Base-by-base conservation (phyloP, 2,888 invertebrate genomes). In the Nephrotoma flavescens region DNA sequence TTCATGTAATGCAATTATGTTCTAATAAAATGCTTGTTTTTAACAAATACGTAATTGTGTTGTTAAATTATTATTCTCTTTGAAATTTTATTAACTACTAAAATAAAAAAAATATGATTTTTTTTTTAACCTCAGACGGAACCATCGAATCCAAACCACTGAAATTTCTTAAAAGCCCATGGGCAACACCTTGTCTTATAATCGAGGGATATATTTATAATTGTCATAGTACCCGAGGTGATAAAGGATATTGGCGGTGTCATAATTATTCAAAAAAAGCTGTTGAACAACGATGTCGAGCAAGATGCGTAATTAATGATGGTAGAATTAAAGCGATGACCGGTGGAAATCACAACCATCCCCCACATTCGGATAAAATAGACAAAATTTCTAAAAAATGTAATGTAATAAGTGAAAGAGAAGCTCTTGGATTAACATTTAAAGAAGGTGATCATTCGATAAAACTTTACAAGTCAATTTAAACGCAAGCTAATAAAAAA, bases 211-310 rank as follows among this genome's bases (percentile, higher is more conserved):
- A 88, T 87, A 90, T 92, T 89, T 92, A 91, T 88, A 92, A 92
- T 88, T 90, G 92, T 42, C 92, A 92, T 88, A 92, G 92, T 87
- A 90, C 90, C n/a, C 91, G 91, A 87, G 91, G 90, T 87, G 90
- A 90, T 88, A 91, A 91, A 87, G 91, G 91, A 87, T 92, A 92
- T 87, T 92, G 92, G 92, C 90, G 92, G 11, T 92, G 92, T 83
- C 92, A 92, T 88, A 92, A 92, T 88, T 92, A 92, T 87, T 92
- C 92, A 3, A 92, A 92, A 87, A 91, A 90, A 87, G 88, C 89
- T 41, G 90, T 90, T 87, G 90, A 90, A 31, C 89, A 90, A 86
- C 90, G 92, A 5, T 92, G 92, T 87, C 90, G 91, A 2, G 91
- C 92, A 0, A 89, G 92, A 4, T 92, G 92, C 87, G 91, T 92